Conservation (phyloP, 2,797 vertebrate species). For the Fistularia tabacaria region DNA sequence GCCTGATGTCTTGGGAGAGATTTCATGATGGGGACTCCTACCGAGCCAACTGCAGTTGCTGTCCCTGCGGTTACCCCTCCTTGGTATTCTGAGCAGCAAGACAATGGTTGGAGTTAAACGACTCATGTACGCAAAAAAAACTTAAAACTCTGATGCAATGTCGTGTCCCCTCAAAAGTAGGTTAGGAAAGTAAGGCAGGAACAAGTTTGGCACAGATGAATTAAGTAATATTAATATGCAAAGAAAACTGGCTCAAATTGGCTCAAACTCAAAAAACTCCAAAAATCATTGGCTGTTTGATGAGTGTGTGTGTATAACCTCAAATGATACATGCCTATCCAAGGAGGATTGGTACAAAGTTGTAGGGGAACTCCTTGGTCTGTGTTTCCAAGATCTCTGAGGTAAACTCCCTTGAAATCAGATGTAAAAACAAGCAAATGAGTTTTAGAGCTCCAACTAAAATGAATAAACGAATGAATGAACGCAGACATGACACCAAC, state of each 20-base stretch:
- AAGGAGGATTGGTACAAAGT: slow-evolving; percentile 60
- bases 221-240: background rate
- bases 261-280: background rate
- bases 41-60: slow-evolving; percentile 73
- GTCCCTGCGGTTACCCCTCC: slow-evolving; percentile 66
- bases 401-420: slow-evolving; percentile 65
- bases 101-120: slow-evolving; percentile 6
- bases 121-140: slow-evolving; percentile 27
- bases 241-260: background rate
- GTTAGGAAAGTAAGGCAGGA: background rate
- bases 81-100: slow-evolving; percentile 58
- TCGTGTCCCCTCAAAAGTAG: slow-evolving; percentile 33
- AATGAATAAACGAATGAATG: too few species aligned
- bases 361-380: slow-evolving; percentile 66
- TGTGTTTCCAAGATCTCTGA: slow-evolving; percentile 73
- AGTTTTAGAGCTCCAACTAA: background rate
- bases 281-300: background rate
- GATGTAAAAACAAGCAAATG: slow-evolving; percentile 1
- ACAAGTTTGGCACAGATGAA: background rate
- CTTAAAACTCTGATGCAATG: slow-evolving; percentile 34
- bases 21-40: slow-evolving; percentile 65
- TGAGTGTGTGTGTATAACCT: background rate
- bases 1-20: slow-evolving; percentile 61
- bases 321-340: slow-evolving; percentile 57
- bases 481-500: too few species aligned